Conservation (phyloP, 1,140 invertebrate species). For the Orussus abietinus region DNA sequence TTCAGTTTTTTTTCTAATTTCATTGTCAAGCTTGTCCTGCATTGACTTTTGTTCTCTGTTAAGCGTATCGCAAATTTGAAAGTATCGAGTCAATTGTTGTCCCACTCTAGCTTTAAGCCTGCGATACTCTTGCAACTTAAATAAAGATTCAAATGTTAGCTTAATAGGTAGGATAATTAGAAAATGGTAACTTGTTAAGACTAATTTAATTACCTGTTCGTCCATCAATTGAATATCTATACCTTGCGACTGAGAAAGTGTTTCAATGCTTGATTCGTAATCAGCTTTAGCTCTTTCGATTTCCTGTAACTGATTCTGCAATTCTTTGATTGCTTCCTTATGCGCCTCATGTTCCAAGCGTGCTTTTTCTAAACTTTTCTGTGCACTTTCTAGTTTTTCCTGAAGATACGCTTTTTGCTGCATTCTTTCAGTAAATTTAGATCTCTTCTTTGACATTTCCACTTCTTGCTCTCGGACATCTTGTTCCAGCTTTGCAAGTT, state of each 20-base stretch:
- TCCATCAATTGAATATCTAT: conserved; percentile 83
- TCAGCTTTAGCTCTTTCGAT: conserved; percentile 69
- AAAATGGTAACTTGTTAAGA: too few relatives aligned
- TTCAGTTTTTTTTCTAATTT: conserved; percentile 73
- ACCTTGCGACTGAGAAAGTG: conserved; percentile 73
- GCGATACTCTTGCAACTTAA: conserved; percentile 83
- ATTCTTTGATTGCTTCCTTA: conserved; percentile 71
- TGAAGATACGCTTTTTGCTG: conserved; percentile 86
- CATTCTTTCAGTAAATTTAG: conserved; percentile 86
- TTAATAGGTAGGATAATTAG: too few relatives aligned
- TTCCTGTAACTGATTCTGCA: conserved; percentile 75
- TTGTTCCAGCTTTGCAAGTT: conserved; percentile 83
- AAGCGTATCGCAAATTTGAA: conserved; percentile 83
- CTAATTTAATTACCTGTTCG: conserved; percentile 64
- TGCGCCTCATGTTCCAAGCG: conserved; percentile 80
- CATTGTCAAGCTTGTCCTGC: conserved; percentile 86
- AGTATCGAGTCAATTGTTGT: conserved; percentile 71
- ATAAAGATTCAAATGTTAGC: too few relatives aligned
- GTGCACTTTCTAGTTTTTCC: conserved; percentile 80
- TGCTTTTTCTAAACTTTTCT: conserved; percentile 81
- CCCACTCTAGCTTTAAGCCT: conserved; percentile 86
- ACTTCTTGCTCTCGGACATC: conserved; percentile 82
- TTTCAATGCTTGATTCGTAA: conserved; percentile 75
- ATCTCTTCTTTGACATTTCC: conserved; percentile 81
- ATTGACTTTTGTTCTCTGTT: conserved; percentile 89